Base-by-base conservation (phyloP, 2,888 invertebrate species). In the Dusona sp. region DNA sequence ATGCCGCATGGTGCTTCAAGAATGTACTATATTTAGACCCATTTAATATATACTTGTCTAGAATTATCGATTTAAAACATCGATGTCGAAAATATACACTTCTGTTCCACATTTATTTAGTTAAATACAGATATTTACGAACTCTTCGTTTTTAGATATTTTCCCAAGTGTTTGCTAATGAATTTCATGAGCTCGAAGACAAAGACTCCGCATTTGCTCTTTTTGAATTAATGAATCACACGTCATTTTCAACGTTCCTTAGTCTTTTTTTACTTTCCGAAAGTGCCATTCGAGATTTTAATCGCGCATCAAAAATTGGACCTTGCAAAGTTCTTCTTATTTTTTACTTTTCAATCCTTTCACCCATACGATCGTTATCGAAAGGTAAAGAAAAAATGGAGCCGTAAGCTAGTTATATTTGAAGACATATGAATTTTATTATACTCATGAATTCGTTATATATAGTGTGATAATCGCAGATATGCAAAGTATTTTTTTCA, bases 1-100 rank as follows among this genome's bases (percentile, higher is more conserved):
- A 38, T 42, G 42, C 45, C 61, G 29, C 42, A 61, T 29, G 29
- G 16, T 61, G 16, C 16, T 16, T 61, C 75, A 19, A 36, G 42
- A 42, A 54, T 75, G 45, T 19, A 38, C 75, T 75, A 75, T 61
- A 64, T 75, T 75, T 75, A 64, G 51, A 61, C 11, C 16, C 48
- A 19, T 48, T 42, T 61, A 7, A 25, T 54, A 22, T 25, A 61
- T 45, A 45, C 22, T 25, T 45, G 75, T 16, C 16, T 1, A 61
- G n/a, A 75, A 75, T 42, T 61, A 75, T 75, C 42, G 61, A 61
- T 75, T 75, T 75, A 19, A 57, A 51, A 29, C 36, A 61, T 45
- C 19, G 61, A 61, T 6, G 29, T 29, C 25, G 29, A 16, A 61
- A 61, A 61, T 29, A 48, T 48, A 48, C 33, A 48, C 45, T 38